Evolutionary conservation across 37 sponge, comb jelly and placozoan genomes (phyloP).

Genomic region (Hormiphora californensis): DNA sequence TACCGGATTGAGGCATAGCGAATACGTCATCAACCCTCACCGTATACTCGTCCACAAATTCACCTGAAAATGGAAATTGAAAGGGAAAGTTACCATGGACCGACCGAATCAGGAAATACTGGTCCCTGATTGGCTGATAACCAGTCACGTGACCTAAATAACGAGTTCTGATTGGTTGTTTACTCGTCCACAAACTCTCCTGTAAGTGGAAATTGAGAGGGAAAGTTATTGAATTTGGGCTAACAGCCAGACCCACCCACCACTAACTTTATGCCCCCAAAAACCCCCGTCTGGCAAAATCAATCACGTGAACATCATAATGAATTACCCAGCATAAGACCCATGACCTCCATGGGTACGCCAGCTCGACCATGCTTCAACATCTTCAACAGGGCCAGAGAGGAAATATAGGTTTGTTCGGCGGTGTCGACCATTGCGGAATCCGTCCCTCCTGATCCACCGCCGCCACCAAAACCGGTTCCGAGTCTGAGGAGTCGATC

Average conservation of each 20-base stretch:
- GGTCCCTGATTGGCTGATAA: too few relatives aligned
- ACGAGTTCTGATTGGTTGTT: too few relatives aligned
- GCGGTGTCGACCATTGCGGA: conserved; percentile 91
- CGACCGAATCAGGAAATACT: too few relatives aligned
- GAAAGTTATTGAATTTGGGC: too few relatives aligned
- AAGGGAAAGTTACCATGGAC: too few relatives aligned
- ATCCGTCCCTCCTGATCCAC: conserved; percentile 49
- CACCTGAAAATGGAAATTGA: conserved; percentile 54
- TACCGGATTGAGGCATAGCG: conserved; percentile 99
- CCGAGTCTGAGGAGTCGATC: conserved; percentile 44
- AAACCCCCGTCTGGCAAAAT: too few relatives aligned
- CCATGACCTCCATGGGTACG: conserved; percentile 99
- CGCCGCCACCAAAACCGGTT: conserved; percentile 14
- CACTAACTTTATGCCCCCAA: too few relatives aligned
- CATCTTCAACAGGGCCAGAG: conserved; percentile 90
- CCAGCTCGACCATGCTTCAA: conserved; percentile 84
- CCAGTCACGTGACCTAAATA: too few relatives aligned
- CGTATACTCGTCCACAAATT: conserved; percentile 99
- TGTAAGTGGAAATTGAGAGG: too few relatives aligned
- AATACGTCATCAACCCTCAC: conserved; percentile 98
- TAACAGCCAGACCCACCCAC: too few relatives aligned
- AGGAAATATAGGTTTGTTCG: conserved; percentile 97
- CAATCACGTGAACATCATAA: too few relatives aligned
- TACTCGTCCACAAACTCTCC: too few relatives aligned
- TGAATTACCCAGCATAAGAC: conserved; percentile 87